Evolutionary conservation across 2,797 vertebrate genomes (phyloP), one percentile per base, ranked within the genome.

Genomic region (Poliocrania exsul): DNA sequence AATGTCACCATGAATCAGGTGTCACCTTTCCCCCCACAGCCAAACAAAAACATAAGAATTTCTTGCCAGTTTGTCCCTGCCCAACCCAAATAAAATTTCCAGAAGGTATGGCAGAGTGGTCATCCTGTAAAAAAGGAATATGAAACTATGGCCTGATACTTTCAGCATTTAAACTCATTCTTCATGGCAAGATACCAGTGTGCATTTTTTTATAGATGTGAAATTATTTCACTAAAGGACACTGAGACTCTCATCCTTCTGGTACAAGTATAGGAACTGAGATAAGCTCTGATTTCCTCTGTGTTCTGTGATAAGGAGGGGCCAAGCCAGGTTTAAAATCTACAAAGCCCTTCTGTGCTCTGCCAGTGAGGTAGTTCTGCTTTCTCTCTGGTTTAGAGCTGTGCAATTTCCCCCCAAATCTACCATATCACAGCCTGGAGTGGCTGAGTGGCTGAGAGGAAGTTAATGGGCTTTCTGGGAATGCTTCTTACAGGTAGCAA

Each of bases 381-480:
- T 50, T 53, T 49, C 62, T 73, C 44, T 79, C 77, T 83, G 50
- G 61, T 60, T 54, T 29, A 64, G 78, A 66, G 72, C 92, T 93
- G 54, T 15, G 0, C 11, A 6, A 67, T 86, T 93, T 95, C 35
- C 21, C 60, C 62, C 75, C 73, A 91, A 73, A 88, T 86, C 81
- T 84, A 11, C 69, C 3, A 2, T 86, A 28, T 74, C 57, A 38
- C 92, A 57, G 17, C 92, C 44, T 11, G 72, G 90, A 28, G 73
- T 25, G 10, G 31, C 90, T 53, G 75, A 28, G 51, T 4, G 54
- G 29, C 79, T 77, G 72, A 31, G 77, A 60, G 47, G 37, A 35
- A 49, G 3, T 3, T n/a, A 49, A 75, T 86, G 85, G 57, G 6
- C 50, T 87, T 87, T 81, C 69, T 87, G 91, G 88, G 84, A 87